Conservation (phyloP, 2,888 invertebrate species). For the Chloroclystis v-ata region DNA sequence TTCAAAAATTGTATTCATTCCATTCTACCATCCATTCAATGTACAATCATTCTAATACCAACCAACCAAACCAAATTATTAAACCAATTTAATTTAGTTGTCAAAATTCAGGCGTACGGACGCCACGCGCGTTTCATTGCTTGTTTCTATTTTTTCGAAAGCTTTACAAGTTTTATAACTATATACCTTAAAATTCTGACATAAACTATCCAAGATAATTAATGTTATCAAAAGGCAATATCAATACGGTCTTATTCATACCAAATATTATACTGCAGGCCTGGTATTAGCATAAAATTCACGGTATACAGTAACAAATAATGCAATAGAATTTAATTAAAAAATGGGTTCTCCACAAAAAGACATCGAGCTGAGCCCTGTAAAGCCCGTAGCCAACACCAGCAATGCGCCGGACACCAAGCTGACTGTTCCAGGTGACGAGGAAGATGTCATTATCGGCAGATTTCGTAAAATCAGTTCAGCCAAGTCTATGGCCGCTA, state of each 20-base stretch:
- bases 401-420: constrained; percentile 37
- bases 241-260: not conserved
- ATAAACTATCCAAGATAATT: constrained; percentile 10
- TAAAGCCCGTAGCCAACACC: constrained; percentile 45
- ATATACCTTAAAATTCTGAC: constrained; percentile 12
- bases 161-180: constrained; percentile 2
- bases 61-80: not conserved
- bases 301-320: constrained; percentile 13
- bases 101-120: constrained; percentile 9
- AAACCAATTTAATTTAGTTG: constrained; percentile 3
- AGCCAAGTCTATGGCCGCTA: constrained; percentile 75
- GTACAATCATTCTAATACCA: not conserved
- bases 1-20: too few species aligned
- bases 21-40: too few species aligned
- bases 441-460: constrained; percentile 73
- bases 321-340: constrained; percentile 18
- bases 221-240: not conserved
- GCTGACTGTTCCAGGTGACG: constrained; percentile 50
- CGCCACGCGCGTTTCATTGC: not conserved
- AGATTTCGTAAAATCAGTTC: constrained; percentile 74
- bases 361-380: constrained; percentile 66
- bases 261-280: not conserved
- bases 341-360: constrained; percentile 60
- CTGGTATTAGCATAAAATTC: constrained; percentile 6
- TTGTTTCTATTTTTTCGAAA: not conserved